A percentile compares a stretch with the other conserved stretches of the same genome.
Conservation (phyloP, 2,797 vertebrate genomes). For the Diplodus puntazzo region DNA sequence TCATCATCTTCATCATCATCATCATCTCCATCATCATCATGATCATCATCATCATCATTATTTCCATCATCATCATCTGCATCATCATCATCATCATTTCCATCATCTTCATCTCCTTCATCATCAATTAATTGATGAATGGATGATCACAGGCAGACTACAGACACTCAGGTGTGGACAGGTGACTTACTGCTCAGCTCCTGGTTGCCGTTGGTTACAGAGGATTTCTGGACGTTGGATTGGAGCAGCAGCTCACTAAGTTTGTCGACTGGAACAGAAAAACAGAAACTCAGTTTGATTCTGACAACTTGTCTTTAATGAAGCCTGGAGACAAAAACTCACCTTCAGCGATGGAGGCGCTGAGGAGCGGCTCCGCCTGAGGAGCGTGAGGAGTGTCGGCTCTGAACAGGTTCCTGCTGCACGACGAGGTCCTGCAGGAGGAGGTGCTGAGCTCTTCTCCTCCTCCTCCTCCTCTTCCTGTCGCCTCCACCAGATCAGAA, state of each 20-base stretch:
- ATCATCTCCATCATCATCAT: too few species aligned
- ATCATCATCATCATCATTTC: neutral
- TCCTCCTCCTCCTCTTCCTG: conserved; percentile 62
- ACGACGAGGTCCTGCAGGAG: conserved; percentile 33
- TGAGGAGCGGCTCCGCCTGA: conserved; percentile 88
- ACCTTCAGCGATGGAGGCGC: conserved; percentile 90
- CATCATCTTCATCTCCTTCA: neutral
- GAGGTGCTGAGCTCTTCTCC: conserved; percentile 67
- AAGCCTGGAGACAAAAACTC: neutral
- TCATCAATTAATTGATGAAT: neutral
- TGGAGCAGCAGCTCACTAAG: conserved; percentile 88
- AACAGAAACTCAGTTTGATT: neutral
- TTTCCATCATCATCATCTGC: neutral
- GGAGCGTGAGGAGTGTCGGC: conserved; percentile 86
- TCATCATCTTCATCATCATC: too few species aligned
- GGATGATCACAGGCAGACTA: too few species aligned
- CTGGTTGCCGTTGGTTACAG: conserved; percentile 76
- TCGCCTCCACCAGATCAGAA: conserved; percentile 88
- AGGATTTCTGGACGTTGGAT: conserved; percentile 71
- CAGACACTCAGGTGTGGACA: too few species aligned
- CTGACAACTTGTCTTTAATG: neutral
- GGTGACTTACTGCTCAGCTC: conserved; percentile 81
- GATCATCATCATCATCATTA: too few species aligned
- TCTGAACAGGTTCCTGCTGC: conserved; percentile 87
- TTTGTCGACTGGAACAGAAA: conserved; percentile 85